Percentiles rank a stretch among this genome's conserved stretches.
phyloP scores from a whole-genome alignment of 2,888 invertebrate species.

The Rhorus exstirpatorius region DNA sequence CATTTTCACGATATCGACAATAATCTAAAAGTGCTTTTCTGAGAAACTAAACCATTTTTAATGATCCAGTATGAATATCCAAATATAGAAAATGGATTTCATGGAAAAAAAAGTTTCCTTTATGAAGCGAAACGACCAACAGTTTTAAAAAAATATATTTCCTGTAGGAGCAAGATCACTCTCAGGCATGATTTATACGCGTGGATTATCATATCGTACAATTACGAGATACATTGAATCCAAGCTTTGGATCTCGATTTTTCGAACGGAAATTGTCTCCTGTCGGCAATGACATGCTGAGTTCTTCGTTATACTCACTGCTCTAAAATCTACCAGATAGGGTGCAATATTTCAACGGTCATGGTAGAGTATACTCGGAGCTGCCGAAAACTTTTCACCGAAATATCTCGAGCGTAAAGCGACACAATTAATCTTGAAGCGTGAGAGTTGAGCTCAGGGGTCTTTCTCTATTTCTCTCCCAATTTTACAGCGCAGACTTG shows the following conservation, averaged over 20 bases:
- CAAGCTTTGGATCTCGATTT: background rate
- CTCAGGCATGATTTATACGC: too few species aligned
- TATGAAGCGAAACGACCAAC: too few species aligned
- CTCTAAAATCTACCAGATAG: conserved; percentile 29
- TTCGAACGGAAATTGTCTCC: background rate
- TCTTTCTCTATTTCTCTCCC: conserved; percentile 19
- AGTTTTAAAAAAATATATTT: too few species aligned
- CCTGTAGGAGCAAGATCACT: too few species aligned
- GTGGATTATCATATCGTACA: background rate
- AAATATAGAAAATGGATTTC: too few species aligned
- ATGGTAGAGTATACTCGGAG: background rate
- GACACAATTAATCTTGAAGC: conserved; percentile 76
- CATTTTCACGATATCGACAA: too few species aligned
- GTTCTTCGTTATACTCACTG: background rate
- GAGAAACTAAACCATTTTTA: too few species aligned
- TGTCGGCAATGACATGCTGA: background rate
- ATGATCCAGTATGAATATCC: too few species aligned
- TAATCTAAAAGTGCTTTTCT: too few species aligned
- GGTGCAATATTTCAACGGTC: conserved; percentile 3
- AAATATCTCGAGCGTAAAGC: conserved; percentile 64
- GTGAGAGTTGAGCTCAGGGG: conserved; percentile 50
- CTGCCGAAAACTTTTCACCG: conserved; percentile 58
- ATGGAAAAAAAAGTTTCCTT: too few species aligned
- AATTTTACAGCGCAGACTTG: conserved; percentile 60
- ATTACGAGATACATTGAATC: background rate